Evolutionary conservation across 2,797 vertebrate species (phyloP).

Genomic region (Buceros bicornis): DNA sequence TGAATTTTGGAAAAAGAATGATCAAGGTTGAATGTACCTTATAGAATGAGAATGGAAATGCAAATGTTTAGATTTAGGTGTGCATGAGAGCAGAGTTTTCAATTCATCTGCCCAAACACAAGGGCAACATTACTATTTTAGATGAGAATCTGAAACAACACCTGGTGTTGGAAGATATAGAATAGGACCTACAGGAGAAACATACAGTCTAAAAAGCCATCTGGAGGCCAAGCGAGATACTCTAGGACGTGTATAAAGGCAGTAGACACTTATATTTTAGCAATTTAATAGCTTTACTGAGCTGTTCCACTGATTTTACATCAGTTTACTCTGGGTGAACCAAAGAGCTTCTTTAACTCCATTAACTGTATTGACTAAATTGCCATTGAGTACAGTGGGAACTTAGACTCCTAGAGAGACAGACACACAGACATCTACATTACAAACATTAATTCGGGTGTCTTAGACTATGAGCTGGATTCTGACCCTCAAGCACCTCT

Average conservation of each 20-base stretch:
- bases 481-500: not conserved
- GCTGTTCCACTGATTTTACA: not conserved
- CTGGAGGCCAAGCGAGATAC: not conserved
- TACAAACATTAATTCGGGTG: not conserved
- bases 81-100: not conserved
- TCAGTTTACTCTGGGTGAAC: not conserved
- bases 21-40: not conserved
- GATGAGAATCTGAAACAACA: not conserved
- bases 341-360: not conserved
- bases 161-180: accelerated
- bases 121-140: not conserved
- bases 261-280: not conserved
- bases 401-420: not conserved
- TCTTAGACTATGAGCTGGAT: not conserved
- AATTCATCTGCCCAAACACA: not conserved
- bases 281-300: not conserved
- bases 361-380: not conserved
- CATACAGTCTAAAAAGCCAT: not conserved
- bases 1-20: not conserved
- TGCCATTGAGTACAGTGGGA: not conserved
- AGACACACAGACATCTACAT: not conserved
- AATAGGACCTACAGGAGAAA: not conserved
- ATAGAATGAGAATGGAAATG: not conserved
- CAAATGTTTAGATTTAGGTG: not conserved
- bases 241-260: not conserved